Conservation (phyloP, 2,888 invertebrate genomes). For the Cepaea hortensis region DNA sequence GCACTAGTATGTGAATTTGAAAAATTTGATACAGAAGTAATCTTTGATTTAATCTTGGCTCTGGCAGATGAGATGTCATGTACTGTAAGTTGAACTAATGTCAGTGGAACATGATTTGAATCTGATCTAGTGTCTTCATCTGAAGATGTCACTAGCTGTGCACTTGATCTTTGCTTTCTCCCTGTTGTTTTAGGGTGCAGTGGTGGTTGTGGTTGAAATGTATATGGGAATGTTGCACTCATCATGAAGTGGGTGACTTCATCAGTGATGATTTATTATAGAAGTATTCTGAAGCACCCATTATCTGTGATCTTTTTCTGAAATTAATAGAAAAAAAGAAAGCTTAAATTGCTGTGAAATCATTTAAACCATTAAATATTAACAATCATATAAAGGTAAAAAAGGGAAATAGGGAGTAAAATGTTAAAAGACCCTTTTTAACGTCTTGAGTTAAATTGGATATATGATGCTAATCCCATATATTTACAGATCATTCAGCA, state of each 20-base stretch:
- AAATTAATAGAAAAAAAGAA: no score
- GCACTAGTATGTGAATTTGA: slow-evolving; percentile 25
- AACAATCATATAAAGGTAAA: no score
- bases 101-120: slow-evolving; percentile 34
- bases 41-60: neutral
- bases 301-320: no score
- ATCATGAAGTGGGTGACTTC: neutral
- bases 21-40: slow-evolving; percentile 34
- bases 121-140: slow-evolving; percentile 56
- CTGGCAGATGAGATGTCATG: slow-evolving; percentile 8
- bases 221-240: slow-evolving; percentile 36
- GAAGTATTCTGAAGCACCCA: no score
- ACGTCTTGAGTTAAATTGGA: no score
- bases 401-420: no score
- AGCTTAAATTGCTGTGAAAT: no score
- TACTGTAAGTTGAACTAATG: neutral
- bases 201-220: slow-evolving; percentile 54
- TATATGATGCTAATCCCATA: no score
- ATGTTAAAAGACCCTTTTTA: no score
- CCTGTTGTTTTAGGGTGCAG: slow-evolving; percentile 61
- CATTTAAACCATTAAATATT: no score
- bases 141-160: slow-evolving; percentile 50
- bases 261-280: neutral
- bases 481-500: no score
- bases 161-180: slow-evolving; percentile 61